These are phyloP conservation scores for Pollenia griseotomentosa DNA, from an alignment of 2,888 invertebrate species.

Conservation along the genomic window DNA sequence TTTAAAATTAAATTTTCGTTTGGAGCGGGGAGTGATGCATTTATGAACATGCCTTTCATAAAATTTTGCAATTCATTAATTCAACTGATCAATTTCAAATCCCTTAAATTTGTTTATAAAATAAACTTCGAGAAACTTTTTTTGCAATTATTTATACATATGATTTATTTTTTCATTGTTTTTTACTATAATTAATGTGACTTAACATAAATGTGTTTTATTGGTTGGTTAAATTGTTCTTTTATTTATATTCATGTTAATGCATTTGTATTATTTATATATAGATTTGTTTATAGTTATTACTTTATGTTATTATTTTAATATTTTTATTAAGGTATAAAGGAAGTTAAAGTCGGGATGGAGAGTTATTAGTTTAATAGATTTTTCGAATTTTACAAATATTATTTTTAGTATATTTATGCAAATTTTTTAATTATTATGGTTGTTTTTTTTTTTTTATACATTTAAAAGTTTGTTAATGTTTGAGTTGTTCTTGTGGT, in stretches of 20 bases:
- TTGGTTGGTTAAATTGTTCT: conserved; percentile 47
- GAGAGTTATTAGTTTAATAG: not conserved
- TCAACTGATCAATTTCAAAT: too few species aligned
- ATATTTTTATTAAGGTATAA: conserved; percentile 39
- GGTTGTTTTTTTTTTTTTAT: conserved; percentile 36
- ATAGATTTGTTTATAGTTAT: conserved; percentile 44
- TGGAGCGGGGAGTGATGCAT: too few species aligned
- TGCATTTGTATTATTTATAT: conserved; percentile 63
- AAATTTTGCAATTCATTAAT: too few species aligned
- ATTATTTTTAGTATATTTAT: conserved; percentile 34
- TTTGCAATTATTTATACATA: conserved; percentile 72
- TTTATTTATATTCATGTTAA: conserved; percentile 52
- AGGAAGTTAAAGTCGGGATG: conserved; percentile 28
- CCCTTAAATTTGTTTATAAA: not conserved
- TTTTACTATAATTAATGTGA: conserved; percentile 59
- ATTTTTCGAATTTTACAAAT: not conserved
- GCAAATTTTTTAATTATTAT: conserved; percentile 18
- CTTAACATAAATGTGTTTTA: conserved; percentile 70
- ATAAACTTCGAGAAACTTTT: conserved; percentile 35
- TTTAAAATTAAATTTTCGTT: too few species aligned
- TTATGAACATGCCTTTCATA: too few species aligned
- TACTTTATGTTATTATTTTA: conserved; percentile 35
- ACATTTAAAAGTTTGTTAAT: conserved; percentile 50
- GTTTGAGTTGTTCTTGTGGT: conserved; percentile 21
- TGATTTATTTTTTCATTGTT: conserved; percentile 63